These are phyloP conservation scores for Trichacis sp. DNA, from an alignment of 2,888 invertebrate species.

Conservation along the genomic window DNA sequence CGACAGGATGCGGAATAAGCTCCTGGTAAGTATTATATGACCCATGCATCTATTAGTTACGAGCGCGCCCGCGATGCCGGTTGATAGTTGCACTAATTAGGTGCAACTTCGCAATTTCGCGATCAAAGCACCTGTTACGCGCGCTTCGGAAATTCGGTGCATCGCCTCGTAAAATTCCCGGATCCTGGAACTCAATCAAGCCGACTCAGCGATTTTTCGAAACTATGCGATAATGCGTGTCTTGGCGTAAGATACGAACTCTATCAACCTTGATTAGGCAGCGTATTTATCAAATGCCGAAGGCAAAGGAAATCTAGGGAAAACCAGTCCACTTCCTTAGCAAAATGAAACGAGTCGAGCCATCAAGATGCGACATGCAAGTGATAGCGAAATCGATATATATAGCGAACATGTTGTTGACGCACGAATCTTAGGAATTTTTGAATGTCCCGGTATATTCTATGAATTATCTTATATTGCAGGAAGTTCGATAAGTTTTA, in stretches of 20 bases:
- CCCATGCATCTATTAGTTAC: slow-evolving; percentile 22
- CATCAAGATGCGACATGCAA: slow-evolving; percentile 27
- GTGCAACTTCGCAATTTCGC: slow-evolving; percentile 19
- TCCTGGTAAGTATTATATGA: slow-evolving; percentile 12
- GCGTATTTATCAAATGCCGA: slow-evolving; percentile 11
- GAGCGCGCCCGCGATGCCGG: slow-evolving; percentile 9
- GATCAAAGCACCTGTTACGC: slow-evolving; percentile 15
- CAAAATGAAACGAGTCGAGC: slow-evolving; percentile 16
- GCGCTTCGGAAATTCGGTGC: not conserved
- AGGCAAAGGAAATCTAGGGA: slow-evolving; percentile 20
- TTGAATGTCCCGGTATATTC: no score
- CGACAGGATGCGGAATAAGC: slow-evolving; percentile 8
- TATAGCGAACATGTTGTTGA: slow-evolving; percentile 40
- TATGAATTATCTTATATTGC: no score
- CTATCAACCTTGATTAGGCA: not conserved
- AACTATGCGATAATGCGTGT: not conserved
- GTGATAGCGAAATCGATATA: slow-evolving; percentile 40
- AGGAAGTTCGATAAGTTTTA: no score
- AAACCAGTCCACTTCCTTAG: slow-evolving; percentile 18
- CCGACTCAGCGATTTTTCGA: not conserved
- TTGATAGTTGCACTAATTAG: slow-evolving; percentile 15
- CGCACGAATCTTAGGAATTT: no score
- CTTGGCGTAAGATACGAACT: not conserved
- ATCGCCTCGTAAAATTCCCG: no score
- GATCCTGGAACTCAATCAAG: no score